phyloP scores from a whole-genome alignment of 2,797 vertebrate genomes.

The Masticophis lateralis region DNA sequence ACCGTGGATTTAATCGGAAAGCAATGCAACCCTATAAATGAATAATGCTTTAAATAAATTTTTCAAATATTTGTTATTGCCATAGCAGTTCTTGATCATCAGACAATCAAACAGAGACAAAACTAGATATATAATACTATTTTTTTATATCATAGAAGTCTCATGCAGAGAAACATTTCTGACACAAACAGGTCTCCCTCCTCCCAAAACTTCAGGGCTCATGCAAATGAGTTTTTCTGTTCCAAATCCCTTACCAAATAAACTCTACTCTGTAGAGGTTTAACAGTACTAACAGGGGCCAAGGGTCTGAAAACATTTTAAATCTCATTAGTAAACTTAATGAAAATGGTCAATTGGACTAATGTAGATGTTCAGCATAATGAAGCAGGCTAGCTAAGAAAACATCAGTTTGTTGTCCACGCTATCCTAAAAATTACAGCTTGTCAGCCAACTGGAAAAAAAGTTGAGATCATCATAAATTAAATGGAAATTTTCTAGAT shows the following conservation, averaged over 20 bases:
- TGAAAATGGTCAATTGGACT: not conserved
- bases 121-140: conserved; percentile 48
- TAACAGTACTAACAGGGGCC: conserved; percentile 7
- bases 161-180: conserved; percentile 22
- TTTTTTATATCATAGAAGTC: conserved; percentile 34
- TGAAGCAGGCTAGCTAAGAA: not conserved
- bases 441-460: rapidly evolving
- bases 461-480: not conserved
- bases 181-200: conserved; percentile 40
- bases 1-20: conserved; percentile 62
- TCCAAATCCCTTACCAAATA: conserved; percentile 34
- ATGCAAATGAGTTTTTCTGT: conserved; percentile 30
- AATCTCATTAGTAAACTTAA: conserved; percentile 22
- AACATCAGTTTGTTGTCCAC: not conserved
- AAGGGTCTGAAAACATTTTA: not conserved
- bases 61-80: conserved; percentile 61
- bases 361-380: conserved; percentile 2
- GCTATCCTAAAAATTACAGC: not conserved
- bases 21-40: conserved; percentile 68
- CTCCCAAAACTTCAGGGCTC: not conserved
- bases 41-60: conserved; percentile 70
- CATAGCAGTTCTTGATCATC: conserved; percentile 54
- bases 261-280: conserved; percentile 6
- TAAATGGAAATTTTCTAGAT: not conserved
- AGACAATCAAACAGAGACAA: conserved; percentile 45